These are phyloP conservation scores for Mesodorylaimus sp. DNA, from an alignment of 2,888 invertebrate genomes.

Conservation along the genomic window DNA sequence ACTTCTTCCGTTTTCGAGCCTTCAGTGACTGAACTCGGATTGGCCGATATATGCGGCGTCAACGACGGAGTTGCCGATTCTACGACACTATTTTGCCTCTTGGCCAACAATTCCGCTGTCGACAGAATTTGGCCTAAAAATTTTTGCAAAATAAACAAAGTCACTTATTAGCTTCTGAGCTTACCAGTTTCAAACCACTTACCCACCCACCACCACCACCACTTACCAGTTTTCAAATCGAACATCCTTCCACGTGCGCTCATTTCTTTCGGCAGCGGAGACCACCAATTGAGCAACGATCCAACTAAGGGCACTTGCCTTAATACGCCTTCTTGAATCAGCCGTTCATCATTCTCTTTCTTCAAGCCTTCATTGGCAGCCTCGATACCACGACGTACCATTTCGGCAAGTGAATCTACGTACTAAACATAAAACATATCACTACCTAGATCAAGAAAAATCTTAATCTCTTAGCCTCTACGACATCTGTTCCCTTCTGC, in stretches of 20 bases:
- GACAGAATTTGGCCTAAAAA: slow-evolving; percentile 19
- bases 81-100: too few relatives aligned
- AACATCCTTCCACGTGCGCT: slow-evolving; percentile 60
- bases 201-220: not conserved
- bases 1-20: too few relatives aligned
- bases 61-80: not conserved
- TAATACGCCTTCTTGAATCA: slow-evolving; percentile 82
- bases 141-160: slow-evolving; percentile 1
- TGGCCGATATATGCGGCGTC: not conserved
- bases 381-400: slow-evolving; percentile 75
- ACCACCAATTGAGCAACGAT: slow-evolving; percentile 87
- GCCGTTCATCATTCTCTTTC: slow-evolving; percentile 66
- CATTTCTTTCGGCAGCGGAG: slow-evolving; percentile 57
- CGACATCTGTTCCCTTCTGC: not conserved
- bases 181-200: not conserved
- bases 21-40: not conserved
- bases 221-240: slow-evolving; percentile 44
- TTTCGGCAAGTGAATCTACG: slow-evolving; percentile 82
- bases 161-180: not conserved
- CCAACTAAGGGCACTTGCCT: slow-evolving; percentile 85
- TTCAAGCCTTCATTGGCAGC: slow-evolving; percentile 75
- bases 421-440: slow-evolving; percentile 49
- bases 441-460: not conserved
- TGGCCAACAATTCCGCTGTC: too few relatives aligned
- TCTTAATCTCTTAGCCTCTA: not conserved